phyloP scores from a whole-genome alignment of 1,140 invertebrate species.

The Caerostris extrusa region DNA sequence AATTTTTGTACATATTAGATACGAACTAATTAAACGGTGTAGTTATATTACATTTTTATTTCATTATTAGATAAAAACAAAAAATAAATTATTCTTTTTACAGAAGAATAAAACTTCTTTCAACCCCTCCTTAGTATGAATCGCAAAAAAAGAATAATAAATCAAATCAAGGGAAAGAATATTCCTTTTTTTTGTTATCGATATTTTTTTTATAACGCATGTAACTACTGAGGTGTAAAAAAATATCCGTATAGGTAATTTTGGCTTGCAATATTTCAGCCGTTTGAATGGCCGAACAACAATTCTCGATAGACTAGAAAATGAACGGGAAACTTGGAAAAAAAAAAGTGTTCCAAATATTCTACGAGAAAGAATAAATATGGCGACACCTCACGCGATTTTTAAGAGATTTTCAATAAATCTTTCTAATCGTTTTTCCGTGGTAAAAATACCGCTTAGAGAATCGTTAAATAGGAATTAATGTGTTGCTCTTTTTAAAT shows the following conservation, averaged over 20 bases:
- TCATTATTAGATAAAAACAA: too few species aligned
- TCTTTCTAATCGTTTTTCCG: neutral
- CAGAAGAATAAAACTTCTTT: too few species aligned
- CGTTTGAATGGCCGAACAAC: neutral
- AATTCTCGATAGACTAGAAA: neutral
- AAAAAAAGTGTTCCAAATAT: neutral
- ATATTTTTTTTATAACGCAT: neutral
- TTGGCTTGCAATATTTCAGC: neutral
- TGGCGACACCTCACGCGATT: constrained; percentile 35
- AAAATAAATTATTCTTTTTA: too few species aligned
- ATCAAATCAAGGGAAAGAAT: neutral
- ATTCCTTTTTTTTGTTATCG: neutral
- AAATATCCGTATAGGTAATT: neutral
- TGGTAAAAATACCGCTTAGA: neutral
- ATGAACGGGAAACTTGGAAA: neutral
- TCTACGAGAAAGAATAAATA: neutral
- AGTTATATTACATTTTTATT: too few species aligned
- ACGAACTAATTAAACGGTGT: too few species aligned
- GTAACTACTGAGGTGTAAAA: neutral
- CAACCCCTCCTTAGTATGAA: too few species aligned
- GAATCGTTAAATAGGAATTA: neutral
- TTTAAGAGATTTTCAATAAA: constrained; percentile 12
- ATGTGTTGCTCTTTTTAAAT: too few species aligned
- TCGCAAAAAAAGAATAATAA: too few species aligned
- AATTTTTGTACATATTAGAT: too few species aligned